Evolutionary conservation across 2,797 vertebrate species (phyloP).

Genomic region (Hippocampus kuda): DNA sequence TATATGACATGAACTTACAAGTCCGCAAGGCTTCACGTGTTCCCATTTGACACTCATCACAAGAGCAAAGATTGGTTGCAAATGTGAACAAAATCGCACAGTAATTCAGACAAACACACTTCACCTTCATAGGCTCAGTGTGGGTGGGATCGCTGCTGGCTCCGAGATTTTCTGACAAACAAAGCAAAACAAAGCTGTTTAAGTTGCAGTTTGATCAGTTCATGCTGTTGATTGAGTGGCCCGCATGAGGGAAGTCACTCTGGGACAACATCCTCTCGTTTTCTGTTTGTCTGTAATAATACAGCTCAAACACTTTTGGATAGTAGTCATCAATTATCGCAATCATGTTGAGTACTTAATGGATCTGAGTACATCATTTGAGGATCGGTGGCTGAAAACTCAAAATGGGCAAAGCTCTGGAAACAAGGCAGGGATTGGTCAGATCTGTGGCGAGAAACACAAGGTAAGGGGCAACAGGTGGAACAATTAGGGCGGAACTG

Average conservation of each 20-base stretch:
- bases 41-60: not conserved
- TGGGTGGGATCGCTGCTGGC: constrained; percentile 42
- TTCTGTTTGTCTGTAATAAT: not conserved
- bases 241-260: constrained; percentile 20
- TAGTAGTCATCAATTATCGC: not conserved
- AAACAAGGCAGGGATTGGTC: too few relatives aligned
- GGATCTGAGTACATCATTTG: too few relatives aligned
- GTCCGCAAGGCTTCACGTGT: not conserved
- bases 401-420: too few relatives aligned
- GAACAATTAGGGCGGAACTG: too few relatives aligned
- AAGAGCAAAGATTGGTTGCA: not conserved
- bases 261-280: constrained; percentile 15
- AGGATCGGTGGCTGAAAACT: too few relatives aligned
- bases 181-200: constrained; percentile 10
- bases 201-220: constrained; percentile 41
- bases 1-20: not conserved
- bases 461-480: too few relatives aligned
- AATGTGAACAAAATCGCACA: constrained; percentile 9
- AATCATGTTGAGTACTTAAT: not conserved
- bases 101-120: constrained; percentile 1
- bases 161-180: constrained; percentile 36
- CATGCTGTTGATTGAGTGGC: constrained; percentile 28
- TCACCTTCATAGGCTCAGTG: constrained; percentile 8
- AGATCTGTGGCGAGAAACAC: too few relatives aligned
- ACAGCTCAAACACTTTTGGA: not conserved